phyloP scores from a whole-genome alignment of 1,140 invertebrate species.

The Hycleus phaleratus region DNA sequence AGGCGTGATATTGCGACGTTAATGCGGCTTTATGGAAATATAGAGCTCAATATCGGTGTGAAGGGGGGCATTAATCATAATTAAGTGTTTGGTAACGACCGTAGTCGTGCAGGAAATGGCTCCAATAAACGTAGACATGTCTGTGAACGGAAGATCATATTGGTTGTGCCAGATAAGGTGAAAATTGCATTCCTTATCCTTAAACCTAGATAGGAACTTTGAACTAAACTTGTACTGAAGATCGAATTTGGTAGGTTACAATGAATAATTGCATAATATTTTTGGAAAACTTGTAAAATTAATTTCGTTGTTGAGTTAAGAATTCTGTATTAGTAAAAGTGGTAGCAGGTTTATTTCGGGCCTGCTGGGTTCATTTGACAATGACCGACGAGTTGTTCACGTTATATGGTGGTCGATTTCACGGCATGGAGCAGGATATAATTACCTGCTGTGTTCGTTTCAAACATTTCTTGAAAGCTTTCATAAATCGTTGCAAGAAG shows the following conservation, averaged over 20 bases:
- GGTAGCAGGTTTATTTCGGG: slow-evolving; percentile 10
- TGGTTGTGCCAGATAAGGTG: slow-evolving; percentile 28
- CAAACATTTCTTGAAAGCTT: slow-evolving; percentile 12
- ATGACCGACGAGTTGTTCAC: slow-evolving; percentile 10
- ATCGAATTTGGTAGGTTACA: too few species aligned
- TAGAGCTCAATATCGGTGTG: slow-evolving; percentile 27
- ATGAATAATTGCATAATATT: too few species aligned
- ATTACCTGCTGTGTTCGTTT: slow-evolving; percentile 16
- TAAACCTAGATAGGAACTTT: slow-evolving; percentile 14
- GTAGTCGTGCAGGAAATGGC: slow-evolving; percentile 27
- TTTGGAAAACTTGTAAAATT: neutral
- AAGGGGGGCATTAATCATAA: slow-evolving; percentile 30
- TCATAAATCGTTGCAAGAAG: slow-evolving; percentile 11
- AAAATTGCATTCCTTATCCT: slow-evolving; percentile 33
- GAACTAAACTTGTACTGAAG: neutral
- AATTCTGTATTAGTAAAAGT: slow-evolving; percentile 8
- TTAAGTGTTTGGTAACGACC: slow-evolving; percentile 31
- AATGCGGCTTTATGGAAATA: slow-evolving; percentile 31
- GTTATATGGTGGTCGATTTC: slow-evolving; percentile 15
- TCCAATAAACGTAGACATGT: slow-evolving; percentile 29
- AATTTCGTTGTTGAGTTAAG: slow-evolving; percentile 8
- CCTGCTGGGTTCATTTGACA: slow-evolving; percentile 10
- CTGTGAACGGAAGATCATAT: slow-evolving; percentile 29
- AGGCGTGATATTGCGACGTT: slow-evolving; percentile 28
- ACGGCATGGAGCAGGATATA: slow-evolving; percentile 13